Conservation (phyloP, 2,113 vertebrate genomes). For the Pluvialis apricaria region DNA sequence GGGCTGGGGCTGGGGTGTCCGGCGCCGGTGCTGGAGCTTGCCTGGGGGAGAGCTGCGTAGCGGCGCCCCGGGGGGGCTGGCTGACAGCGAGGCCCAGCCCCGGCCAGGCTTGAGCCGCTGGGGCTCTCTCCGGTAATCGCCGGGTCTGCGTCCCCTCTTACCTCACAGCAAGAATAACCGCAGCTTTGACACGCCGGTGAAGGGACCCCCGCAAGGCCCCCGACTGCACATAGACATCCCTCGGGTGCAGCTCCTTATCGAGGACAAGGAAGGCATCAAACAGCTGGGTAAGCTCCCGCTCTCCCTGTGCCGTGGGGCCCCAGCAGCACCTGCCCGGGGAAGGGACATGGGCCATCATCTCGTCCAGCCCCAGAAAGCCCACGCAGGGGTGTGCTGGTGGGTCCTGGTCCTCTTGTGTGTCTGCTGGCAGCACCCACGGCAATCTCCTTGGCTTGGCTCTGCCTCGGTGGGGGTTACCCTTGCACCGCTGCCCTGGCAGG, state of each 20-base stretch:
- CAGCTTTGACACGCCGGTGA: constrained; percentile 98
- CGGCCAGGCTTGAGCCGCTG: background rate
- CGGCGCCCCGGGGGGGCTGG: background rate
- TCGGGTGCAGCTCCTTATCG: constrained; percentile 95
- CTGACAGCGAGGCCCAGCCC: background rate
- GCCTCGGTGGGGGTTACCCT: background rate
- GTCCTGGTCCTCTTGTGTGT: rapidly evolving
- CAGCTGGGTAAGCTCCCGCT: constrained; percentile 84
- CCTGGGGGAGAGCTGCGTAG: background rate
- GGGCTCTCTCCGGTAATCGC: background rate
- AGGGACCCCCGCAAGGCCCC: constrained; percentile 95
- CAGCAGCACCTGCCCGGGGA: background rate
- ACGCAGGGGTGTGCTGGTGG: too few relatives aligned
- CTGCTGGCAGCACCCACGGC: background rate
- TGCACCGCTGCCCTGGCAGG: rapidly evolving
- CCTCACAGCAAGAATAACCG: constrained; percentile 95
- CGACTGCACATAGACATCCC: constrained; percentile 98
- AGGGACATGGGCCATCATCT: rapidly evolving
- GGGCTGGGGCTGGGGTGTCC: background rate
- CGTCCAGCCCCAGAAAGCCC: rapidly evolving
- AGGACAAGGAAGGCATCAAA: constrained; percentile 99
- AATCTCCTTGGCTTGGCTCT: rapidly evolving
- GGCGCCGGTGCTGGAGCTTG: background rate
- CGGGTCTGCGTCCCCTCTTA: constrained; percentile 41
- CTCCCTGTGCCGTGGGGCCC: background rate